Base-by-base conservation (phyloP, 2,113 vertebrate genomes). In the Ictidomys tridecemlineatus region DNA sequence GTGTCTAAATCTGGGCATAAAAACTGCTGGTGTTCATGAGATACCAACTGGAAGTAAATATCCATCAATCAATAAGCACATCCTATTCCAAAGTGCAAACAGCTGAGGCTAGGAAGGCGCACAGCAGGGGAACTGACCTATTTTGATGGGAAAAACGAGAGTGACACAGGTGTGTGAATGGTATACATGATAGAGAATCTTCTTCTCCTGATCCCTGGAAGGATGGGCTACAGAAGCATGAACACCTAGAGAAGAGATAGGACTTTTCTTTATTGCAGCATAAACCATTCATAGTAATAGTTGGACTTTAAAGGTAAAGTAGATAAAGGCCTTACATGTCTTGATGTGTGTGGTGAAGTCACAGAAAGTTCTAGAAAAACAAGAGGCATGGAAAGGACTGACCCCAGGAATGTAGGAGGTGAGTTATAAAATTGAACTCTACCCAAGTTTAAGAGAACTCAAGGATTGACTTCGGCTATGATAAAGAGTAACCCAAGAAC, bases 311-410 rank as follows among this genome's bases (percentile, higher is more conserved):
- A 63, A 85, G n/a, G 22, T 39, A 32, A 91, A 84, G 53, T 48
- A 32, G 34, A 32, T 76, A 79, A 92, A 63, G 61, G 11, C 2
- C 3, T 24, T 53, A 13, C 63, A 2, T 70, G 11, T 93, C 69
- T 58, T 56, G 72, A 37, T 73, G 51, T 6, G 51, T 6, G 4
- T 34, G 65, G 6, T 45, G 17, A 53, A 79, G 53, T 30, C 85
- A 88, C 63, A 34, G 90, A 93, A 76, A 80, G 12, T 92, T 92
- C 65, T 93, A 87, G 65, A 26, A 56, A 85, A 94, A 56, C 32
- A 86, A 69, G 69, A 82, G 70, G 34, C 2, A 37, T 26, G 13
- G 42, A 48, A 89, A 61, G 22, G 18, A 39, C 18, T 8, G 37
- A 91, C 20, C 37, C 42, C 74, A 74, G 67, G 78, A 73, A 93